These are phyloP conservation scores for Falcaria lacertinaria DNA, from an alignment of 2,888 invertebrate species.

Conservation along the genomic window DNA sequence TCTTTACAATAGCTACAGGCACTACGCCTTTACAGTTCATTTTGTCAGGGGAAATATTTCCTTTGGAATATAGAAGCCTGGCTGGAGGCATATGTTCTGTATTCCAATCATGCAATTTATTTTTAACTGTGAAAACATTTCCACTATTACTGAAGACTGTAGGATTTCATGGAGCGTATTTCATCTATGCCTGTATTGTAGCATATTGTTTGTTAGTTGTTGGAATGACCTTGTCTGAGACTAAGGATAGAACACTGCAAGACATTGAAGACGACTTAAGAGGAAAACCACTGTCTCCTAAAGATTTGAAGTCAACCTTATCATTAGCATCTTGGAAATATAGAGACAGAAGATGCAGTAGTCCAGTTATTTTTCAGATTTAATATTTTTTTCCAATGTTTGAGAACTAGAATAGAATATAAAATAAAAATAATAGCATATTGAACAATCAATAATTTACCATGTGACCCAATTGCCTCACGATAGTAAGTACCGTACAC, in stretches of 20 bases:
- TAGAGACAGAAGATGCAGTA: background rate
- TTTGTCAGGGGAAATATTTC: slow-evolving; percentile 25
- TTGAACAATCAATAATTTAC: too few species aligned
- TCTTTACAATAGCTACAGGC: slow-evolving; percentile 18
- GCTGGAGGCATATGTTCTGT: slow-evolving; percentile 28
- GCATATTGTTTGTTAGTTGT: slow-evolving; percentile 5
- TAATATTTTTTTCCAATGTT: too few species aligned
- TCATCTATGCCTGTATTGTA: slow-evolving; percentile 7
- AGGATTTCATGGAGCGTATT: slow-evolving; percentile 15
- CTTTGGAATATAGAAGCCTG: slow-evolving; percentile 18
- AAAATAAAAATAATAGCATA: too few species aligned
- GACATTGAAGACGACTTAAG: too few species aligned
- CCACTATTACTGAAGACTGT: slow-evolving; percentile 12
- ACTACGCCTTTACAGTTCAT: slow-evolving; percentile 15
- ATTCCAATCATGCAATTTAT: slow-evolving; percentile 16
- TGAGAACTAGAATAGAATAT: too few species aligned
- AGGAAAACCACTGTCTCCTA: too few species aligned
- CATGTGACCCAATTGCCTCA: too few species aligned
- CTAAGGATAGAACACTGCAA: too few species aligned
- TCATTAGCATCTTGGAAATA: background rate
- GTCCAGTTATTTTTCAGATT: background rate
- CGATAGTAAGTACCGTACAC: too few species aligned
- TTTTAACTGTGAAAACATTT: slow-evolving; percentile 18
- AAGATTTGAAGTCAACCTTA: too few species aligned
- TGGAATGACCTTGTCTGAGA: background rate